A percentile compares a stretch with the other conserved stretches of the same genome.
Conservation (phyloP, 92 coral and sea anemone genomes). For the Metridium senile region DNA sequence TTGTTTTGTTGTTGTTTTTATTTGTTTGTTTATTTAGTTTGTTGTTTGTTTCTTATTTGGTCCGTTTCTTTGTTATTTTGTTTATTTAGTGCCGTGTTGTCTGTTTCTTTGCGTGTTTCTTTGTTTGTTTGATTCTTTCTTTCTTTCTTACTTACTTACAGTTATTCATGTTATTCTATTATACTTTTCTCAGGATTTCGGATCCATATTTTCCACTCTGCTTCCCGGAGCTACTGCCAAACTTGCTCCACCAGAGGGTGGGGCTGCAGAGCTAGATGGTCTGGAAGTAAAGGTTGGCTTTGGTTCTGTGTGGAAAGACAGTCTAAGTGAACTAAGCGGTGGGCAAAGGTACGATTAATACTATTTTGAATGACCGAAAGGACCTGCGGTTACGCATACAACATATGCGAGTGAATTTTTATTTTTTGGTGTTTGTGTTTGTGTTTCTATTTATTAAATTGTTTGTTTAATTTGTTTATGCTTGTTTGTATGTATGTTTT, state of each 20-base stretch:
- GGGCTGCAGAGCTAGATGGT: constrained; percentile 87
- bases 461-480: too few relatives aligned
- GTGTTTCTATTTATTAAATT: too few relatives aligned
- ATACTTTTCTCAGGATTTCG: constrained; percentile 78
- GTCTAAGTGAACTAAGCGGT: constrained; percentile 95
- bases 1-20: neutral
- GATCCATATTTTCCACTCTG: constrained; percentile 93
- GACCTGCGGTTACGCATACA: too few relatives aligned
- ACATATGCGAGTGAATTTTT: too few relatives aligned
- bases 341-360: constrained; percentile 81
- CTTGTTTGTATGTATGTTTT: too few relatives aligned
- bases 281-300: constrained; percentile 97
- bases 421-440: too few relatives aligned
- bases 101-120: neutral
- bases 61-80: neutral
- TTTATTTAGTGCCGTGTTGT: neutral
- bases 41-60: neutral
- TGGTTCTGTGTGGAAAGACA: constrained; percentile 96
- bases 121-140: neutral
- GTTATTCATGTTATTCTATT: too few relatives aligned
- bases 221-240: constrained; percentile 97
- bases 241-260: constrained; percentile 97
- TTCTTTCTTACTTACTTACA: too few relatives aligned
- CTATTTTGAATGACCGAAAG: too few relatives aligned
- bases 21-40: neutral